A percentile compares a stretch with the other conserved stretches of the same genome.
Conservation (phyloP, 2,888 invertebrate genomes). For the Allygus modestus region DNA sequence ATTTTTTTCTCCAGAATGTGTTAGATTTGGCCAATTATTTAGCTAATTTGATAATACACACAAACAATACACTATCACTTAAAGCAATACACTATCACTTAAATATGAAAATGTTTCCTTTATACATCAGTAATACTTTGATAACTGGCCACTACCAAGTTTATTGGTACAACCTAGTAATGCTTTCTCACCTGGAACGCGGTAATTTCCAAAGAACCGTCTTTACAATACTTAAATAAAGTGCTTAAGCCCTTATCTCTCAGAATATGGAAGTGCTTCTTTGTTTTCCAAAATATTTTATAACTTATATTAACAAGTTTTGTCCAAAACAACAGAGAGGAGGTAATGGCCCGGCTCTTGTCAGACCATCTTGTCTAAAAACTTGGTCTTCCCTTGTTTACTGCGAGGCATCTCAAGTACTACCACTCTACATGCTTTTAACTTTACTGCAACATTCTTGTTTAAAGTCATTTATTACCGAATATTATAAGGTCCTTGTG, state of each 20-base stretch:
- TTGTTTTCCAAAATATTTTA: conserved; percentile 26
- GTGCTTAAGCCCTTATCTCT: background rate
- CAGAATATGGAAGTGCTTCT: background rate
- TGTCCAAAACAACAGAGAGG: background rate
- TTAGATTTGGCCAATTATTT: too few species aligned
- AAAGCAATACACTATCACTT: too few species aligned
- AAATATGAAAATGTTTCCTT: too few species aligned
- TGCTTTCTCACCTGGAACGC: too few species aligned
- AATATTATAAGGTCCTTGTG: too few species aligned
- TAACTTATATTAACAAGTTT: conserved; percentile 28
- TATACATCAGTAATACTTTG: too few species aligned
- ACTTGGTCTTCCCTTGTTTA: conserved; percentile 28
- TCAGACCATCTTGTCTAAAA: conserved; percentile 21
- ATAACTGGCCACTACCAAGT: too few species aligned
- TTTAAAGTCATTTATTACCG: background rate
- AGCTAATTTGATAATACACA: too few species aligned
- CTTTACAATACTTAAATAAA: background rate
- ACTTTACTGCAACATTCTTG: conserved; percentile 24
- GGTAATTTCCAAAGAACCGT: too few species aligned
- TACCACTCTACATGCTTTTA: conserved; percentile 34
- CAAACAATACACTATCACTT: too few species aligned
- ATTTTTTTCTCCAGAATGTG: too few species aligned
- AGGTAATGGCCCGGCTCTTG: conserved; percentile 16
- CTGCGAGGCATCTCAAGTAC: background rate
- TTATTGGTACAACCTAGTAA: too few species aligned